Base-by-base conservation (phyloP, 2,888 invertebrate genomes). In the Yponomeuta evonymella region DNA sequence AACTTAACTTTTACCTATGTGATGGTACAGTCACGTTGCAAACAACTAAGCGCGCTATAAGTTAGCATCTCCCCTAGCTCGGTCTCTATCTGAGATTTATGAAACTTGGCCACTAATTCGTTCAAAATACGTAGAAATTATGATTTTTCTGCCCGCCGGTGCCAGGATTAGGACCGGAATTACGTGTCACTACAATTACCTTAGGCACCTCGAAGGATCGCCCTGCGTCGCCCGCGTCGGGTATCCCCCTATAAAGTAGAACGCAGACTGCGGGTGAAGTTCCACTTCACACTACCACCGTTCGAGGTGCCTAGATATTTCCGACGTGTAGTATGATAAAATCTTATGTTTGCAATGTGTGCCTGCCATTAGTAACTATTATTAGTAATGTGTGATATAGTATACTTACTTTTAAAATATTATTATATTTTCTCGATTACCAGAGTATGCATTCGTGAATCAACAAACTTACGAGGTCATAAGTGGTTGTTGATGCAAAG, bases 341-440 rank as follows among this genome's bases (percentile, higher is more conserved):
- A 15, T 58, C 51, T 15, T 15, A 15, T 15, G 51, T 58, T 58
- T 58, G 51, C 51, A 58, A 58, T 58, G 51, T 58, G 51, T 58
- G 51, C 51, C 51, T 58, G 51, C 51, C 51, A 58, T 58, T 58
- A 15, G 51, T 58, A 58, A 58, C 51, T 58, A 58, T 58, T 58
- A 15, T 12, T 58, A 58, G 51, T 58, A 58, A 58, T 58, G 51
- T 58, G 51, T 58, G 51, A 58, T 58, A 58, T 58, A 58, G 51
- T 58, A 58, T 58, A 58, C 51, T 15, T 58, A 58, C 51, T 58
- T 58, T 1, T 15, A 15, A 58, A 58, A 58, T 58, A 8, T 43
- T 58, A 8, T 43, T 43, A 43, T 58, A 58, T 58, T 12, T 15
- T 58, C 1, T 58, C 15, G 51, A 58, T 5, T 58, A 58, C 12